These are phyloP conservation scores for Mus caroli DNA, from an alignment of 2,797 vertebrate genomes.

Conservation along the genomic window DNA sequence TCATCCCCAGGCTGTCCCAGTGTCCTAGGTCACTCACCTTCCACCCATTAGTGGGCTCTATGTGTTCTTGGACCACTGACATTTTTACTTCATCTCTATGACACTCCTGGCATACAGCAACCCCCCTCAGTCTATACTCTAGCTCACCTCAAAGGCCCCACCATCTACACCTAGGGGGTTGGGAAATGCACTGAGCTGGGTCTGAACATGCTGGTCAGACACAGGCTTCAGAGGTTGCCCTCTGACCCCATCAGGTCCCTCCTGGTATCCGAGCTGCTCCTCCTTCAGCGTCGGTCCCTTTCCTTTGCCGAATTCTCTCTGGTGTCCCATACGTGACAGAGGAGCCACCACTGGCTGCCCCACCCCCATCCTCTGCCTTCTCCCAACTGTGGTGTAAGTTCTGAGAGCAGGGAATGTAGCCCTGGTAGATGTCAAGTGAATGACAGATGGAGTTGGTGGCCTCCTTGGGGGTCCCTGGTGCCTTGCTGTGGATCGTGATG, in stretches of 20 bases:
- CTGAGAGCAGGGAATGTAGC: not conserved
- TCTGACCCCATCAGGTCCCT: not conserved
- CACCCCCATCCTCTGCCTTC: not conserved
- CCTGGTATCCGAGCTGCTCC: not conserved
- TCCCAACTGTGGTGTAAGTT: not conserved
- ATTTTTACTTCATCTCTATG: no score
- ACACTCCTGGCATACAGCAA: not conserved
- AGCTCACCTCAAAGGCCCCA: not conserved
- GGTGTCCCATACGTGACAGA: fast-evolving
- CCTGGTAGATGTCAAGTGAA: fast-evolving
- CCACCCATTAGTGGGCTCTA: no score
- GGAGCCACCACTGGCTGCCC: not conserved
- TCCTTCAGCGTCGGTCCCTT: not conserved
- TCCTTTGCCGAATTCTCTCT: not conserved
- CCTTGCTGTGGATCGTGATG: fast-evolving
- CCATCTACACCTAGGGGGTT: no score
- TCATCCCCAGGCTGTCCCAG: not conserved
- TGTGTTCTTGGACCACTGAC: not conserved
- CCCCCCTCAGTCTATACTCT: not conserved
- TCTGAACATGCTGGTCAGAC: not conserved
- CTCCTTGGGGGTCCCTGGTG: fast-evolving
- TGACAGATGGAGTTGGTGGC: not conserved
- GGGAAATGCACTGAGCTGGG: not conserved
- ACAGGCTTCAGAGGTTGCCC: no score
- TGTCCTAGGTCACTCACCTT: not conserved